A percentile compares a stretch with the other conserved stretches of the same genome.
Conservation (phyloP, 92 coral and sea anemone genomes). For the Zoanthus sansibaricus region DNA sequence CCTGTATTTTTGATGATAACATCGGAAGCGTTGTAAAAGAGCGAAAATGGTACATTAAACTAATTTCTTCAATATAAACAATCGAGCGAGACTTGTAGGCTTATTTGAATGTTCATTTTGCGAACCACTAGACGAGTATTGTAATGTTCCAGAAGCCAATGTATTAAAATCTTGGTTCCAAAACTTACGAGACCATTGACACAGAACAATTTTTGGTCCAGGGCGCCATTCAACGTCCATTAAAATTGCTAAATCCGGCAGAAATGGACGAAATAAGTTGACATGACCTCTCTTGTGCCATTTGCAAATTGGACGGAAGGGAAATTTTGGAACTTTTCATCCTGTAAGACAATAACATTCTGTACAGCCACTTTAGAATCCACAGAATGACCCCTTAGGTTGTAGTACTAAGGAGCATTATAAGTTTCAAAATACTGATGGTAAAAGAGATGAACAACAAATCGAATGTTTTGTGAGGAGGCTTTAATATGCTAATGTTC, state of each 20-base stretch:
- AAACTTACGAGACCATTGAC: neutral
- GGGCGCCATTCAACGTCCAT: neutral
- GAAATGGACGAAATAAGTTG: neutral
- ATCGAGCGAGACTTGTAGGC: neutral
- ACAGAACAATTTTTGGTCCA: neutral
- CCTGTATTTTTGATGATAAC: neutral
- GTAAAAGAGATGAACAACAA: too few relatives aligned
- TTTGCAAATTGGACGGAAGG: neutral
- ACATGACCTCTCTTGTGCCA: neutral
- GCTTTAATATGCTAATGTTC: too few relatives aligned
- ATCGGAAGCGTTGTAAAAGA: neutral
- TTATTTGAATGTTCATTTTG: neutral
- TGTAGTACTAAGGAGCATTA: too few relatives aligned
- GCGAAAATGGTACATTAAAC: neutral
- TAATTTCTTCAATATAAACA: too few relatives aligned
- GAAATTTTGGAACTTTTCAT: neutral
- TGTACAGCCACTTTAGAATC: too few relatives aligned
- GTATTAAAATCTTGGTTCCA: neutral
- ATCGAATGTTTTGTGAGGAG: too few relatives aligned
- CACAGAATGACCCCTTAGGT: too few relatives aligned
- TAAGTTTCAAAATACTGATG: too few relatives aligned
- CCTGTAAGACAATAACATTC: too few relatives aligned
- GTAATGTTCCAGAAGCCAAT: neutral
- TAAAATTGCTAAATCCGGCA: neutral
- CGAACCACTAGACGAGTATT: neutral